These are phyloP conservation scores for Hyperoplus immaculatus DNA, from an alignment of 2,797 vertebrate species.

Conservation along the genomic window DNA sequence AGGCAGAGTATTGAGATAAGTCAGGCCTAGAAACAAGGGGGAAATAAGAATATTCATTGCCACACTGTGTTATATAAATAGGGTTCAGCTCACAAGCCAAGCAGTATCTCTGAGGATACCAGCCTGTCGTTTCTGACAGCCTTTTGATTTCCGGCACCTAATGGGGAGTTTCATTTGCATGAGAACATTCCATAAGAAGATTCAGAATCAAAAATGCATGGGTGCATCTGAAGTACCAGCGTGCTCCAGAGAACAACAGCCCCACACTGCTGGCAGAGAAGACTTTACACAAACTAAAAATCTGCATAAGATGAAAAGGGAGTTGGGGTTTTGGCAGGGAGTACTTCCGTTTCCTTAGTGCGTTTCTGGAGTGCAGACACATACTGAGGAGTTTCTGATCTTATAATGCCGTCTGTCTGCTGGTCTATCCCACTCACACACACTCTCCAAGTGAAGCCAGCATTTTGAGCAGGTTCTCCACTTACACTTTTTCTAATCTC, in stretches of 20 bases:
- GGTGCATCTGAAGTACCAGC: conserved; percentile 47
- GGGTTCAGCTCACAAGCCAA: conserved; percentile 50
- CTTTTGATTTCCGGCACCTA: conserved; percentile 69
- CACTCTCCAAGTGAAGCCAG: conserved; percentile 18
- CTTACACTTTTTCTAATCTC: conserved; percentile 11
- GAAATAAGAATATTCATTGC: conserved; percentile 49
- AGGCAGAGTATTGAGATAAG: conserved; percentile 31
- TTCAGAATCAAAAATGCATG: conserved; percentile 53
- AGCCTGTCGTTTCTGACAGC: conserved; percentile 45
- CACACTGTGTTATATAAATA: conserved; percentile 76
- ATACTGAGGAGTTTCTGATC: conserved; percentile 31
- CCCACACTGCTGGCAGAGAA: conserved; percentile 32
- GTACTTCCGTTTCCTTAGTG: conserved; percentile 16
- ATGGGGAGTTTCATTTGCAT: conserved; percentile 68
- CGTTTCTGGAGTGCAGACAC: conserved; percentile 46
- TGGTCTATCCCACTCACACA: neutral
- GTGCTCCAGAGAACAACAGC: conserved; percentile 45
- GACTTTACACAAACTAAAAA: conserved; percentile 41
- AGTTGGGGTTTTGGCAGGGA: conserved; percentile 37
- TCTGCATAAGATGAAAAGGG: conserved; percentile 48
- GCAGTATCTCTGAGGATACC: conserved; percentile 60
- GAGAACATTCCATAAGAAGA: conserved; percentile 53
- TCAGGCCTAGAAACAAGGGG: conserved; percentile 32
- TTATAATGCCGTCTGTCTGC: conserved; percentile 24
- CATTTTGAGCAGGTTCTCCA: neutral